Evolutionary conservation across 2,113 vertebrate genomes (phyloP).

Genomic region (Raja brachyura): DNA sequence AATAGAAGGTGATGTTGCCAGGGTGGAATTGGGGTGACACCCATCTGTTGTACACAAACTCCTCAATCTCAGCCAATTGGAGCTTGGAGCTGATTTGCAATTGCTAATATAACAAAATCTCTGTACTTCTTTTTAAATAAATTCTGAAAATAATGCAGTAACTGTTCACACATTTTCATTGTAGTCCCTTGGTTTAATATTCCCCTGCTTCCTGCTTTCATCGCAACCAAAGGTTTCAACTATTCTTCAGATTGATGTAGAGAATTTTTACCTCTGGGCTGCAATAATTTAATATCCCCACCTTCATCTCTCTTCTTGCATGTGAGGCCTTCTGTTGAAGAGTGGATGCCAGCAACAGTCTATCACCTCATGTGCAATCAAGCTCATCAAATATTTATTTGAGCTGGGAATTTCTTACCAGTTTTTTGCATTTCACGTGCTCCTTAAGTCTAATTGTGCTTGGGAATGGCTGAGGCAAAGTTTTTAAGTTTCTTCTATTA

Average conservation of each 20-base stretch:
- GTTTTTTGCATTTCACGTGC: background rate
- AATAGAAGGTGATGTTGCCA: background rate
- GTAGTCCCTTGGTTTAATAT: background rate
- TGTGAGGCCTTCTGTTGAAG: background rate
- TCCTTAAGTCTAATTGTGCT: background rate
- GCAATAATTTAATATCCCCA: background rate
- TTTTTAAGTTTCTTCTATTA: background rate
- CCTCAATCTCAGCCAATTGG: background rate
- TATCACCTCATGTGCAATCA: background rate
- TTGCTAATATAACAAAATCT: background rate
- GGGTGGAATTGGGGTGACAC: slow-evolving; percentile 25
- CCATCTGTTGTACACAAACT: background rate
- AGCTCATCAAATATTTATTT: no score
- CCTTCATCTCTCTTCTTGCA: background rate
- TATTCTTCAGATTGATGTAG: background rate
- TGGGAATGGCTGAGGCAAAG: background rate
- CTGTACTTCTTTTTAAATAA: background rate
- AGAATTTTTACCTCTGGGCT: background rate
- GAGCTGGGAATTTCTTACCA: background rate
- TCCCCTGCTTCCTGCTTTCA: background rate
- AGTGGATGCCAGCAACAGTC: background rate
- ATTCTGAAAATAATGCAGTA: background rate
- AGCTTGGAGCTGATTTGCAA: background rate
- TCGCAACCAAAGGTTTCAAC: no score
- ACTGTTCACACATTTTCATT: background rate